Base-by-base conservation (phyloP, 2,113 vertebrate genomes). In the Ivindomyrus marchei region DNA sequence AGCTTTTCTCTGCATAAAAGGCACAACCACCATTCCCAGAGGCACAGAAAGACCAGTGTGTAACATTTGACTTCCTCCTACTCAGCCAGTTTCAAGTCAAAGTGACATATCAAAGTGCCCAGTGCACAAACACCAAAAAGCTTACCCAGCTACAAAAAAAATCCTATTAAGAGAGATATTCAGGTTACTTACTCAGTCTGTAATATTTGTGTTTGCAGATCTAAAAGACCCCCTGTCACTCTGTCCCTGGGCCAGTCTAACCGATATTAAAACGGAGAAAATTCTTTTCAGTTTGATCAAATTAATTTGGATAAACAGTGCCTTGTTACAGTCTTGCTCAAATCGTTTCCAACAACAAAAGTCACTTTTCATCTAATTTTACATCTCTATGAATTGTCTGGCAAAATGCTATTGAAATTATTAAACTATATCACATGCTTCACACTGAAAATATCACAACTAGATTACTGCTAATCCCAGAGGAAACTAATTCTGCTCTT, bases 1-100 rank as follows among this genome's bases (percentile, higher is more conserved):
- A 95, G 94, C 92, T 92, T 93, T 93, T 92, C 94, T 90, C 93
- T 93, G 93, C 92, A 93, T 93, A 90, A 92, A 92, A 90, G 74
- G 74, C 92, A 91, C 52, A 91, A 66, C 49, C 74, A 89, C 66
- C 90, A 89, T 91, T 92, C 93, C 13, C 19, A 77, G 53, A 91
- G 92, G 93, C 93, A 87, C 83, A 80, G 49, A 74, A n/a, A 89
- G 74, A 89, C 88, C 88, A 84, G 70, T 83, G 45, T 52, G 50
- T 21, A 21, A 31, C 88, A 42, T 53, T 1, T 83, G 47, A 80
- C 74, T 89, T 84, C 77, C 31, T 53, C 21, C 9, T 24, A 8
- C 47, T 36, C 70, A 89, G 10, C 47, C 36, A 2, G 19, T 56
- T 84, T 42, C 88, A 84, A 7, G 21, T 52, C 66, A 83, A 39